Evolutionary conservation across 2,888 invertebrate species (phyloP).

Genomic region (Drosophila flavopinicola): DNA sequence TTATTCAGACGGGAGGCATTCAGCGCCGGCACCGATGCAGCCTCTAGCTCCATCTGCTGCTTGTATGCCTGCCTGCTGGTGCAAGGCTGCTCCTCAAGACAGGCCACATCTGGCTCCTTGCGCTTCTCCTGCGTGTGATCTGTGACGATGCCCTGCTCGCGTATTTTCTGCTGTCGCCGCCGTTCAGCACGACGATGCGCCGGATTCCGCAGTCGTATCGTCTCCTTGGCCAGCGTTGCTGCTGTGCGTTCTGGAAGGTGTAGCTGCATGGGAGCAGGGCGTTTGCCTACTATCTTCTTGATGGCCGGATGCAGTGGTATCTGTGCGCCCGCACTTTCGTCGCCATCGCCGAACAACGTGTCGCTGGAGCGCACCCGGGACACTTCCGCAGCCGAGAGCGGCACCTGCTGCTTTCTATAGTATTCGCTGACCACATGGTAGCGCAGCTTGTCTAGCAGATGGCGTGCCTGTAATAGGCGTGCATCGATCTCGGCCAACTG

Average conservation of each 20-base stretch:
- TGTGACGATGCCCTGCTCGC: slow-evolving; percentile 78
- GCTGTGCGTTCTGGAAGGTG: slow-evolving; percentile 84
- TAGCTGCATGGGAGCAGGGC: slow-evolving; percentile 77
- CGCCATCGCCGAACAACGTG: slow-evolving; percentile 65
- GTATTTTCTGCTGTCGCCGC: slow-evolving; percentile 74
- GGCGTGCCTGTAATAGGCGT: slow-evolving; percentile 86
- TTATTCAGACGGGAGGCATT: slow-evolving; percentile 86
- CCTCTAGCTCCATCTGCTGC: slow-evolving; percentile 27
- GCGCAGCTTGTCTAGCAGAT: slow-evolving; percentile 86
- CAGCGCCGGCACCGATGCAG: slow-evolving; percentile 57
- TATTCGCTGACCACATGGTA: slow-evolving; percentile 87
- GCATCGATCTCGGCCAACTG: slow-evolving; percentile 90
- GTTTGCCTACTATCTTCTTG: slow-evolving; percentile 88
- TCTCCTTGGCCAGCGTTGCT: slow-evolving; percentile 84
- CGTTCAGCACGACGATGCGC: slow-evolving; percentile 77
- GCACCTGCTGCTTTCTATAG: slow-evolving; percentile 86
- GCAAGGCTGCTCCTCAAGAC: slow-evolving; percentile 56
- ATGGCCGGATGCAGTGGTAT: slow-evolving; percentile 90
- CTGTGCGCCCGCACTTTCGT: slow-evolving; percentile 82
- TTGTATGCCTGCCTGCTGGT: slow-evolving; percentile 55
- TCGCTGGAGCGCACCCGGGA: slow-evolving; percentile 76
- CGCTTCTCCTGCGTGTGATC: slow-evolving; percentile 67
- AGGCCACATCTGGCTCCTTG: not conserved
- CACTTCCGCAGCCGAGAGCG: slow-evolving; percentile 81
- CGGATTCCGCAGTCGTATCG: slow-evolving; percentile 78